Evolutionary conservation across 1,140 invertebrate genomes (phyloP).

Genomic region (Heliothis virescens): DNA sequence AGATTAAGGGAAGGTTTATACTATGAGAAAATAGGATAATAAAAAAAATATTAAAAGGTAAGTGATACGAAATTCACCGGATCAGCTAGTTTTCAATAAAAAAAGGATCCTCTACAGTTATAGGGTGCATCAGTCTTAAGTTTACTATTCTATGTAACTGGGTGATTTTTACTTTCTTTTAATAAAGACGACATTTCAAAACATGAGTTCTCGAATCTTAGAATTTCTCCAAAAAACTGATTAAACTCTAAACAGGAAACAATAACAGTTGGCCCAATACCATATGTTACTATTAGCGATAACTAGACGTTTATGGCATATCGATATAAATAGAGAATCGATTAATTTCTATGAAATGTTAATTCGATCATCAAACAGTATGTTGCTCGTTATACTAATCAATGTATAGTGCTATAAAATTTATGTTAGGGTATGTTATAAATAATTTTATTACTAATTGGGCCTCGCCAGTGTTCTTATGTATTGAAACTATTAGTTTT

Average conservation of each 20-base stretch:
- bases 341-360: slow-evolving; percentile 80
- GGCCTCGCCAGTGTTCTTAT: slow-evolving; percentile 54
- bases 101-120: no score
- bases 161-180: no score
- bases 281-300: slow-evolving; percentile 80
- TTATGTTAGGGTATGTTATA: slow-evolving; percentile 65
- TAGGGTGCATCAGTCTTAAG: no score
- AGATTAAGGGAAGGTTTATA: no score
- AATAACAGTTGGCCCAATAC: slow-evolving; percentile 68
- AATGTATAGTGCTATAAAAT: slow-evolving; percentile 76
- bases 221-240: slow-evolving; percentile 56
- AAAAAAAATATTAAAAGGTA: no score
- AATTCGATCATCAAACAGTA: slow-evolving; percentile 78
- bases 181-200: no score
- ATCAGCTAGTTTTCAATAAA: no score
- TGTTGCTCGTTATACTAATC: slow-evolving; percentile 77
- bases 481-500: slow-evolving; percentile 73
- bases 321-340: slow-evolving; percentile 71
- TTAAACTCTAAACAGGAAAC: slow-evolving; percentile 75
- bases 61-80: no score
- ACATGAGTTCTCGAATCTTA: neutral
- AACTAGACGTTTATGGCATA: slow-evolving; percentile 77
- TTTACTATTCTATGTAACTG: no score
- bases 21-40: no score
- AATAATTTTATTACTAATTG: slow-evolving; percentile 76